Conservation (phyloP, 2,888 invertebrate genomes). For the Cryptocheilus praepositus region DNA sequence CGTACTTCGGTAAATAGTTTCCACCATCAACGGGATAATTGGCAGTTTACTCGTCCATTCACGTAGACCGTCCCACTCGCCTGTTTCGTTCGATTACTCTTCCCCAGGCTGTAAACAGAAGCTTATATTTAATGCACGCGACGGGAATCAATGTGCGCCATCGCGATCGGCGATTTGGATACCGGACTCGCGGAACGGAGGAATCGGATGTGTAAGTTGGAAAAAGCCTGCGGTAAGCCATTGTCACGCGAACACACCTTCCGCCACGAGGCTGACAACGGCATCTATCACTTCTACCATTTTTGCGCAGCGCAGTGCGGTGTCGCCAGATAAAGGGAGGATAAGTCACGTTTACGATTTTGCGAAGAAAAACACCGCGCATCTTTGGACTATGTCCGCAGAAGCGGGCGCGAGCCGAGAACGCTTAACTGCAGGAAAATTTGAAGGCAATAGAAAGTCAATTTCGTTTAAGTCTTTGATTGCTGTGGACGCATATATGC, state of each 20-base stretch:
- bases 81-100: not conserved
- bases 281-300: constrained; percentile 12
- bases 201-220: too few species aligned
- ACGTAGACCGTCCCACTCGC: not conserved
- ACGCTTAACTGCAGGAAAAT: too few species aligned
- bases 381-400: too few species aligned
- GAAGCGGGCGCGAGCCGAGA: too few species aligned
- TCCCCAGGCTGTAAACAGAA: not conserved
- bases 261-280: constrained; percentile 31
- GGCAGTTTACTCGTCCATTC: not conserved
- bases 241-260: constrained; percentile 25
- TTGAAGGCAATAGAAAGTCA: too few species aligned
- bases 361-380: constrained; percentile 1
- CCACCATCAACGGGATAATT: too few species aligned
- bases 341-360: constrained; percentile 29
- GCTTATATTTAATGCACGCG: constrained; percentile 2
- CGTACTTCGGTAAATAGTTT: too few species aligned
- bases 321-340: constrained; percentile 15
- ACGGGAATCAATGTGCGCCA: constrained; percentile 13
- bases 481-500: too few species aligned
- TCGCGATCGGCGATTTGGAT: constrained; percentile 28
- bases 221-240: too few species aligned
- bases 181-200: constrained; percentile 7
- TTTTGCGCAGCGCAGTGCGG: constrained; percentile 13
- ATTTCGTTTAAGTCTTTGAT: too few species aligned